A percentile compares a stretch with the other conserved stretches of the same genome.
Conservation (phyloP, 2,888 invertebrate genomes). For the Brachynemurus nebulosus region DNA sequence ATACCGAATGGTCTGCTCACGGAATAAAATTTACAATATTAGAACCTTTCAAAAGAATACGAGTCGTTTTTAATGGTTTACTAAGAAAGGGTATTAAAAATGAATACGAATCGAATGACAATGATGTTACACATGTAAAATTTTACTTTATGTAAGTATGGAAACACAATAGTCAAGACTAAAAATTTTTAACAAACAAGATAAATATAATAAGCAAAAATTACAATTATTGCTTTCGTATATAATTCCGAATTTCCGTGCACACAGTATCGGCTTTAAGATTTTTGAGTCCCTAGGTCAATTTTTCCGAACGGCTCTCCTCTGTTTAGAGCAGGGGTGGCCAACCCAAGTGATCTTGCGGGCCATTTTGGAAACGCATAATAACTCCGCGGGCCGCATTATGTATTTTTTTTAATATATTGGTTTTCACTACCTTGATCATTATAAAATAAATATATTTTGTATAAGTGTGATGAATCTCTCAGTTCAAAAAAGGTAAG, state of each 20-base stretch:
- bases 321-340: too few relatives aligned
- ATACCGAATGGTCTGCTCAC: conserved; percentile 41
- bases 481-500: too few relatives aligned
- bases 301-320: too few relatives aligned
- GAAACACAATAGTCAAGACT: too few relatives aligned
- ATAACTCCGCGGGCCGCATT: too few relatives aligned
- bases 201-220: background rate
- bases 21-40: conserved; percentile 47
- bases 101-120: conserved; percentile 23
- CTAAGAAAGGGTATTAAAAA: conserved; percentile 34
- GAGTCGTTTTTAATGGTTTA: conserved; percentile 57
- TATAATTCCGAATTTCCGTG: background rate
- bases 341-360: too few relatives aligned
- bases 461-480: too few relatives aligned
- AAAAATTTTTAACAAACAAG: conserved; percentile 2
- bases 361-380: too few relatives aligned
- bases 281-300: too few relatives aligned
- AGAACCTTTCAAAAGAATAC: conserved; percentile 44
- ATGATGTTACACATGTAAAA: conserved; percentile 32
- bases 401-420: too few relatives aligned
- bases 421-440: too few relatives aligned
- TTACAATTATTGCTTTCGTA: background rate
- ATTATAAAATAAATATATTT: too few relatives aligned
- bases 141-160: conserved; percentile 51
- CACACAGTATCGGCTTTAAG: background rate